A percentile compares a stretch with the other conserved stretches of the same genome.
Evolutionary conservation across 2,113 vertebrate species (phyloP).

Genomic region (Cololabis saira): DNA sequence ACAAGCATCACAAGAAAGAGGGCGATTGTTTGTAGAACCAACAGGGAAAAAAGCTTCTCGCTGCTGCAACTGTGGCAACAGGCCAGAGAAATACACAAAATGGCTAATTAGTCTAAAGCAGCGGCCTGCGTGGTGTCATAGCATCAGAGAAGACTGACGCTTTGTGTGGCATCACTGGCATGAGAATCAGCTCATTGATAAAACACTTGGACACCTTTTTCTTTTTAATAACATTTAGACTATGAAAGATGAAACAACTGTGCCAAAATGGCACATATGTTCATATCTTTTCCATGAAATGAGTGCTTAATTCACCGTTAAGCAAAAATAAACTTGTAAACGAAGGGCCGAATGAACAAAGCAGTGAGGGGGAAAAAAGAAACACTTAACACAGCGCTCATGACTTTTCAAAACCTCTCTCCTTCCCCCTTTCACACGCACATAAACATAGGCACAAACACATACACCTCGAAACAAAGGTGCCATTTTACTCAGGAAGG

Average conservation of each 20-base stretch:
- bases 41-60: constrained; percentile 21
- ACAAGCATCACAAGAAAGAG: constrained; percentile 38
- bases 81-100: constrained; percentile 39
- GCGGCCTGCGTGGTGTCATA: constrained; percentile 32
- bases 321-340: not conserved
- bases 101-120: constrained; percentile 30
- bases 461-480: constrained; percentile 85
- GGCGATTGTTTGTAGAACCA: constrained; percentile 17
- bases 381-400: constrained; percentile 33
- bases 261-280: no score
- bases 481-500: constrained; percentile 86
- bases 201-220: no score
- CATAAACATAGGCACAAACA: constrained; percentile 74
- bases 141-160: constrained; percentile 16
- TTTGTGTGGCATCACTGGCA: not conserved
- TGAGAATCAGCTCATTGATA: no score
- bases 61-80: constrained; percentile 35
- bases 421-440: constrained; percentile 55
- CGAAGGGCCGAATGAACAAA: constrained; percentile 32
- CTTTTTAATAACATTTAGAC: not conserved
- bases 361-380: constrained; percentile 25
- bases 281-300: not conserved
- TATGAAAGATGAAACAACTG: not conserved
- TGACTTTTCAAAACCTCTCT: constrained; percentile 56
- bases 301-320: not conserved